Conservation (phyloP, 1,140 invertebrate species). For the Colletes gigas region DNA sequence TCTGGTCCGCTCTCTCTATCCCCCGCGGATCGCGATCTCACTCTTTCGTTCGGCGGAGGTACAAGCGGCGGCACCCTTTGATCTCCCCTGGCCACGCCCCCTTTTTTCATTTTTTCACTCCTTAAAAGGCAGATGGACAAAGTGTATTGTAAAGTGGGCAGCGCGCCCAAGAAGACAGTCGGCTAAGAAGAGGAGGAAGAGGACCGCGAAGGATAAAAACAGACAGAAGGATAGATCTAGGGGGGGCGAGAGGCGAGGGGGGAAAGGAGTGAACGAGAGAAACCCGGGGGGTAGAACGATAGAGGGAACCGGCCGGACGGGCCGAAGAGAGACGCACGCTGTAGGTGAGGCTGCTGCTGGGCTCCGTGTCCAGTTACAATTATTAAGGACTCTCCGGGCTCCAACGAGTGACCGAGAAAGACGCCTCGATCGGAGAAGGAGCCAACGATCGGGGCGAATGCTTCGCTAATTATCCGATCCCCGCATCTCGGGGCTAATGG, state of each 20-base stretch:
- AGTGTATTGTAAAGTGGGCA: constrained; percentile 82
- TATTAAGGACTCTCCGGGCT: constrained; percentile 77
- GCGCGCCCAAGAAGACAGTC: constrained; percentile 68
- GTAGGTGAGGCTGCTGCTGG: constrained; percentile 79
- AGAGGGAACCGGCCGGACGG: neutral
- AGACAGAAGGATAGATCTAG: constrained; percentile 9
- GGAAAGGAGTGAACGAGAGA: constrained; percentile 8
- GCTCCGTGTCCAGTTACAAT: constrained; percentile 82
- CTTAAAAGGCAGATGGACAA: constrained; percentile 82
- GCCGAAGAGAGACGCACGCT: constrained; percentile 60
- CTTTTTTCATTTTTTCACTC: constrained; percentile 82
- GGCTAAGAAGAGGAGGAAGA: constrained; percentile 9
- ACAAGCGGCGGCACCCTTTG: constrained; percentile 79
- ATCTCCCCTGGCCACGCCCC: constrained; percentile 78
- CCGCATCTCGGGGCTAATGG: constrained; percentile 74
- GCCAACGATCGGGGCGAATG: constrained; percentile 72
- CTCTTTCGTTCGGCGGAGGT: constrained; percentile 62
- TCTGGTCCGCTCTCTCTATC: constrained; percentile 35
- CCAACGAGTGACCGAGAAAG: constrained; percentile 60
- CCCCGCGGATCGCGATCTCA: constrained; percentile 23
- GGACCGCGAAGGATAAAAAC: neutral
- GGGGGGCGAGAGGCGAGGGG: neutral
- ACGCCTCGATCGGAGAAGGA: constrained; percentile 51
- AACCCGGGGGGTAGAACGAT: constrained; percentile 22
- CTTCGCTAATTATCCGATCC: constrained; percentile 78